Conservation (phyloP, 2,888 invertebrate species). For the Netelia virgata region DNA sequence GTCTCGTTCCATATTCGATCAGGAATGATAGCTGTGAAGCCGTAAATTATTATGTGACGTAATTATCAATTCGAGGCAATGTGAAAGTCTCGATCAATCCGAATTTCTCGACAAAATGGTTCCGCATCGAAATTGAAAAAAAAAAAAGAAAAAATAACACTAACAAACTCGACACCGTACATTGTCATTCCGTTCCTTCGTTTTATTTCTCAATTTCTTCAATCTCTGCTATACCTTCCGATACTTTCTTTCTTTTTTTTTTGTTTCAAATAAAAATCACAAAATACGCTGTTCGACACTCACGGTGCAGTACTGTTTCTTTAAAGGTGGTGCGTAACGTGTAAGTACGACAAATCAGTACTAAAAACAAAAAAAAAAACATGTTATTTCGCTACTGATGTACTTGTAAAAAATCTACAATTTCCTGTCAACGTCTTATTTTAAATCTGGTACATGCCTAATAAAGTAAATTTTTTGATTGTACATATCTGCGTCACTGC, state of each 20-base stretch:
- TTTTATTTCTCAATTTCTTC: slow-evolving; percentile 55
- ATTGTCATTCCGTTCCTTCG: slow-evolving; percentile 52
- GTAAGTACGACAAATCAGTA: slow-evolving; percentile 75
- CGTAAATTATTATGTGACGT: slow-evolving; percentile 66
- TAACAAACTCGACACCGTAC: slow-evolving; percentile 31
- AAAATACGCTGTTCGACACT: slow-evolving; percentile 73
- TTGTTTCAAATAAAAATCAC: slow-evolving; percentile 61
- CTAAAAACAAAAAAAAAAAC: slow-evolving; percentile 69
- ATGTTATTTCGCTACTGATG: slow-evolving; percentile 73
- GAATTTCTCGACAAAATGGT: slow-evolving; percentile 66
- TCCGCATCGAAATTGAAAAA: slow-evolving; percentile 51
- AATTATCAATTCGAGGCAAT: slow-evolving; percentile 59
- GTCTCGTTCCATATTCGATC: slow-evolving; percentile 63
- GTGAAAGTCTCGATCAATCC: slow-evolving; percentile 52
- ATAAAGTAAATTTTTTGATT: slow-evolving; percentile 80
- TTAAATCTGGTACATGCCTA: slow-evolving; percentile 83
- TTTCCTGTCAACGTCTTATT: slow-evolving; percentile 81
- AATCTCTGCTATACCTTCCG: slow-evolving; percentile 58
- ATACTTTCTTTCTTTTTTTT: slow-evolving; percentile 31
- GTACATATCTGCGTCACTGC: slow-evolving; percentile 46
- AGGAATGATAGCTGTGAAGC: slow-evolving; percentile 65
- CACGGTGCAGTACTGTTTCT: slow-evolving; percentile 76
- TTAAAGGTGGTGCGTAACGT: slow-evolving; percentile 77
- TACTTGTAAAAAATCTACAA: slow-evolving; percentile 75
- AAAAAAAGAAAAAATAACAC: slow-evolving; percentile 24